phyloP scores from a whole-genome alignment of 2,113 vertebrate genomes.

The Lepidothrix coronata region DNA sequence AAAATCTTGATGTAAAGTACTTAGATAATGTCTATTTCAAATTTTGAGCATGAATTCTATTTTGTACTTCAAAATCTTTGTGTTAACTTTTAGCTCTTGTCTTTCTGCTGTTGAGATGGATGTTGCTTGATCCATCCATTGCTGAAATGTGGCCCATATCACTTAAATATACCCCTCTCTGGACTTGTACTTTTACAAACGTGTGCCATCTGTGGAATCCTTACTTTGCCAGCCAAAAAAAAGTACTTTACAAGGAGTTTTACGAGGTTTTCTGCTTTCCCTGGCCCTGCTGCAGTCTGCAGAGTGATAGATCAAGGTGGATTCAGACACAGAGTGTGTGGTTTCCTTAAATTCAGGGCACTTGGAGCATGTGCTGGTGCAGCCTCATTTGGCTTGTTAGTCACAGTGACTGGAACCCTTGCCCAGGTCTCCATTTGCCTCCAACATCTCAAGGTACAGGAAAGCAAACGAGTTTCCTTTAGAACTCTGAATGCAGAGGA shows the following conservation, averaged over 20 bases:
- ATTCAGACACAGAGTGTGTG: background rate
- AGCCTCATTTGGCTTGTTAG: background rate
- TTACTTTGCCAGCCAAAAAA: background rate
- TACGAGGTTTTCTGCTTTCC: background rate
- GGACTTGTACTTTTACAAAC: background rate
- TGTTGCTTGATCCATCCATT: background rate
- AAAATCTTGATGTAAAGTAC: background rate
- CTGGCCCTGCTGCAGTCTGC: rapidly evolving
- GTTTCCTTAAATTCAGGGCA: background rate
- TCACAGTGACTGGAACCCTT: background rate
- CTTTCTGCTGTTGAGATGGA: background rate
- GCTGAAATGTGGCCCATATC: background rate
- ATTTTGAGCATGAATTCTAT: background rate
- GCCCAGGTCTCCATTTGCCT: background rate
- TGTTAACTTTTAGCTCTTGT: background rate
- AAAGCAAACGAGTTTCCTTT: background rate
- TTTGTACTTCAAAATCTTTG: background rate
- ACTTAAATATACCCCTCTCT: background rate
- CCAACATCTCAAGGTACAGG: background rate
- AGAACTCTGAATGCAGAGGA: background rate
- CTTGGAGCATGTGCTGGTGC: background rate
- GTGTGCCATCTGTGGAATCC: background rate
- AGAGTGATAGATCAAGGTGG: background rate
- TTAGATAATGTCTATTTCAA: background rate
- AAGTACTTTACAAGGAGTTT: background rate